Evolutionary conservation across 2,888 invertebrate genomes (phyloP).

Genomic region (Timema podura): DNA sequence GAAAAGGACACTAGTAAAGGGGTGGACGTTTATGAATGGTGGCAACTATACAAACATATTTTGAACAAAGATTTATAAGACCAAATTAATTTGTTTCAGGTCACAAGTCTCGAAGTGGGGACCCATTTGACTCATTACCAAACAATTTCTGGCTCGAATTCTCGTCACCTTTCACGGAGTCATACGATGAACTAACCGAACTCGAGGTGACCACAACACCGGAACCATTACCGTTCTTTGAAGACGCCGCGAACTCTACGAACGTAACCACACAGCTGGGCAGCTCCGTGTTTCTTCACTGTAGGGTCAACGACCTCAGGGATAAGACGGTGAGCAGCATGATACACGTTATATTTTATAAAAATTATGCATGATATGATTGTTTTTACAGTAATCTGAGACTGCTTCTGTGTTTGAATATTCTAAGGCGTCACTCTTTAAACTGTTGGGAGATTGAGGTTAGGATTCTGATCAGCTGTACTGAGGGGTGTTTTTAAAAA

Average conservation of each 20-base stretch:
- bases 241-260: slow-evolving; percentile 55
- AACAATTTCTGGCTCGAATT: slow-evolving; percentile 30
- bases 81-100: not conserved
- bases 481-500: too few species aligned
- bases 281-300: slow-evolving; percentile 60
- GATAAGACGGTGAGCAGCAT: slow-evolving; percentile 59
- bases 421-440: too few species aligned
- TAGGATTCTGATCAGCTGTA: too few species aligned
- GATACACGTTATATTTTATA: too few species aligned
- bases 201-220: slow-evolving; percentile 50
- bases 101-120: slow-evolving; percentile 22
- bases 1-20: too few species aligned
- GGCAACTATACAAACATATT: too few species aligned
- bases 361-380: too few species aligned
- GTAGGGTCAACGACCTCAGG: slow-evolving; percentile 63
- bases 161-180: slow-evolving; percentile 31
- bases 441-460: too few species aligned
- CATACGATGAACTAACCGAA: slow-evolving; percentile 29
- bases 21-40: too few species aligned
- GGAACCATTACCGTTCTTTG: slow-evolving; percentile 69
- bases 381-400: too few species aligned
- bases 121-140: slow-evolving; percentile 28
- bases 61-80: too few species aligned
- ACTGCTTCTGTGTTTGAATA: too few species aligned
- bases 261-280: slow-evolving; percentile 66